Evolutionary conservation across 2,888 invertebrate species (phyloP).

Genomic region (Atherix ibis): DNA sequence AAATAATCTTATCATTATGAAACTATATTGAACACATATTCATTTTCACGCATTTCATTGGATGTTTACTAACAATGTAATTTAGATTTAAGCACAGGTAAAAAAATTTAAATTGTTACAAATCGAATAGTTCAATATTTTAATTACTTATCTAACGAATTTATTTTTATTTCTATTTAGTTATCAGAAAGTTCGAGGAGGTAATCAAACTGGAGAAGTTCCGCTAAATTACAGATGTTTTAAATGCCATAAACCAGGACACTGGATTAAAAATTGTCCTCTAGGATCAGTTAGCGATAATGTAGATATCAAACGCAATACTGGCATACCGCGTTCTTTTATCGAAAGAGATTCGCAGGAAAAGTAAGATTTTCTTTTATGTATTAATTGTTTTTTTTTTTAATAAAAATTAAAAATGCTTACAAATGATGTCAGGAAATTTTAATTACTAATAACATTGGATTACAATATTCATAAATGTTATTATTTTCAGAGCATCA

Average conservation of each 20-base stretch:
- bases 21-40: slow-evolving; percentile 6
- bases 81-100: slow-evolving; percentile 12
- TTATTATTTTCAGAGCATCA: slow-evolving; percentile 3
- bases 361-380: no score
- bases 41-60: slow-evolving; percentile 8
- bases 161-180: slow-evolving; percentile 37
- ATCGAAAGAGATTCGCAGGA: slow-evolving; percentile 81
- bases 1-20: background rate
- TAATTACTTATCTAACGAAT: slow-evolving; percentile 1
- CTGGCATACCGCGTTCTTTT: slow-evolving; percentile 94
- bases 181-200: slow-evolving; percentile 76
- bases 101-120: background rate
- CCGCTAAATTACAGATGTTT: slow-evolving; percentile 87
- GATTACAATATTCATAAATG: no score
- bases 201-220: slow-evolving; percentile 76
- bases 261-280: slow-evolving; percentile 96
- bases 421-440: background rate
- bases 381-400: no score
- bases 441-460: slow-evolving; percentile 1
- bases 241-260: slow-evolving; percentile 87
- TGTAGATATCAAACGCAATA: slow-evolving; percentile 78
- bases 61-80: slow-evolving; percentile 8
- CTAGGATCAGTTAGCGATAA: slow-evolving; percentile 36
- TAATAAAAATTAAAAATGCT: no score
- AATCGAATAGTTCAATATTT: background rate